Evolutionary conservation across 2,113 vertebrate species (phyloP).

Genomic region (Progne subis): DNA sequence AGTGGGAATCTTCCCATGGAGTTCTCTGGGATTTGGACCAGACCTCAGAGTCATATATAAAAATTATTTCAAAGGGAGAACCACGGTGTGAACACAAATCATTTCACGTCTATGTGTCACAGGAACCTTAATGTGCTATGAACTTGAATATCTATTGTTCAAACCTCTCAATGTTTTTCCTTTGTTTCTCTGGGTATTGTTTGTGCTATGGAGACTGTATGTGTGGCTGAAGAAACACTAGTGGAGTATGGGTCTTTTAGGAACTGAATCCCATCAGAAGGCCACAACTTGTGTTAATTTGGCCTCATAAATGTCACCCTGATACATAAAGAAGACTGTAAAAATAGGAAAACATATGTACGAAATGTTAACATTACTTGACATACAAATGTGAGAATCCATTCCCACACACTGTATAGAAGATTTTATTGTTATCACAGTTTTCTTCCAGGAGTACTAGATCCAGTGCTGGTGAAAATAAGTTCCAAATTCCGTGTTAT

Average conservation of each 20-base stretch:
- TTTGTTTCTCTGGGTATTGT: conserved; percentile 13
- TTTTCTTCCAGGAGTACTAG: not conserved
- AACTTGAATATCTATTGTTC: conserved; percentile 32
- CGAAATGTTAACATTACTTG: not conserved
- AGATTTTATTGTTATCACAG: not conserved
- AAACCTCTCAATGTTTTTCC: not conserved
- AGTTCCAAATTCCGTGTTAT: not conserved
- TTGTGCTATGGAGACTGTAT: not conserved
- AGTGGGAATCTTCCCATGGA: not conserved
- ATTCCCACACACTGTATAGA: not conserved
- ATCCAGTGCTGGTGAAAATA: not conserved
- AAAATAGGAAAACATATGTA: not conserved
- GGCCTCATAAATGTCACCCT: not conserved
- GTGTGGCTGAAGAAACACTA: not conserved
- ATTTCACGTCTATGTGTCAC: not conserved
- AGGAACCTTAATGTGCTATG: not conserved
- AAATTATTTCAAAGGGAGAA: conserved; percentile 4
- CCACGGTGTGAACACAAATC: not conserved
- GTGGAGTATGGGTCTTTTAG: not conserved
- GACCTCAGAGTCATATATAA: not conserved
- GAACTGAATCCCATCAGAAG: not conserved
- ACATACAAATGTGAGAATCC: not conserved
- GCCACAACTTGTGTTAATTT: not conserved
- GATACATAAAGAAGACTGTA: not conserved
- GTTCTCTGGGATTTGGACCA: not conserved